Evolutionary conservation across 2,797 vertebrate genomes (phyloP).

Genomic region (Parauchenoglanis punctatus): DNA sequence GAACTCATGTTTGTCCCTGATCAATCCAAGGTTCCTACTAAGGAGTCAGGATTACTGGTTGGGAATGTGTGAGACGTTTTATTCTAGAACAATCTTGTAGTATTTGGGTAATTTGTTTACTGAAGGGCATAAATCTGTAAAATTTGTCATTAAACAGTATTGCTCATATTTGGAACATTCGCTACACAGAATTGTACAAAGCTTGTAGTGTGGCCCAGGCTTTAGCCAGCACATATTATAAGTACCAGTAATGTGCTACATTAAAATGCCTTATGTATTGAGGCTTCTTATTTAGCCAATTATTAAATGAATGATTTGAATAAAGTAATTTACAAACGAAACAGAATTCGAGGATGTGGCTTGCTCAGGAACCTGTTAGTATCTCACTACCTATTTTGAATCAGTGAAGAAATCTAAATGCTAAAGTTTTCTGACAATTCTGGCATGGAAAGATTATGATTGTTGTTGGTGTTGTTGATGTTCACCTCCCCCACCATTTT

Average conservation of each 20-base stretch:
- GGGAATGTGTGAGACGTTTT: neutral
- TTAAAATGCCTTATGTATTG: neutral
- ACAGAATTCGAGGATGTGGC: neutral
- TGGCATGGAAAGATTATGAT: neutral
- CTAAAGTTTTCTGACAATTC: neutral
- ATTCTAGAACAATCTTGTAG: neutral
- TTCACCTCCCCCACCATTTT: neutral
- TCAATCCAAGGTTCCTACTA: neutral
- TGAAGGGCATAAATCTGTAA: neutral
- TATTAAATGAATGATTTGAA: neutral
- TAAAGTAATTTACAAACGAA: neutral
- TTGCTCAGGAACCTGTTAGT: neutral
- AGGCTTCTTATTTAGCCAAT: neutral
- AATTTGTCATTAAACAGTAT: neutral
- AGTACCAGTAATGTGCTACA: neutral
- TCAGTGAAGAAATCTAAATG: neutral
- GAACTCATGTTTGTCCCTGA: neutral
- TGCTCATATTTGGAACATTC: neutral
- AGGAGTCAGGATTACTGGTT: neutral
- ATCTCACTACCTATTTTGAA: neutral
- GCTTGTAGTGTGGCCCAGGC: neutral
- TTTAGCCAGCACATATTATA: neutral
- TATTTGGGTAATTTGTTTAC: neutral
- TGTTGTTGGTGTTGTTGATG: neutral
- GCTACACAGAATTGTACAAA: neutral